A percentile compares a stretch with the other conserved stretches of the same genome.
These are phyloP conservation scores for Helicorthomorpha holstii DNA, from an alignment of 1,140 invertebrate species.

Conservation along the genomic window DNA sequence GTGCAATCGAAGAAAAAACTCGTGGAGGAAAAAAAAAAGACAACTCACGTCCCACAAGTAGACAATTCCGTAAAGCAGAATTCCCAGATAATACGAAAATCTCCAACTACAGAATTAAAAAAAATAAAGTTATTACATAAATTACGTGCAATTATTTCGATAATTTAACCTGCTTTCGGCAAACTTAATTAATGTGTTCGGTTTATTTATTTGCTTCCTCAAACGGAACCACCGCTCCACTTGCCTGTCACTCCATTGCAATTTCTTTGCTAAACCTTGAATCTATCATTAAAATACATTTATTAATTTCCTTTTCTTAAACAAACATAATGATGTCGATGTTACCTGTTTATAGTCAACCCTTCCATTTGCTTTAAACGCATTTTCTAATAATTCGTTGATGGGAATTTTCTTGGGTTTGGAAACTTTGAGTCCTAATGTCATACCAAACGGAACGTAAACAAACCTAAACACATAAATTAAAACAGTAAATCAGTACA, in stretches of 20 bases:
- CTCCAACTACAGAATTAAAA: constrained; percentile 47
- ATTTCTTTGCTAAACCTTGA: constrained; percentile 58
- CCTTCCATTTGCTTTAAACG: constrained; percentile 14
- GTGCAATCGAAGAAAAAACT: no score
- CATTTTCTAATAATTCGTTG: constrained; percentile 15
- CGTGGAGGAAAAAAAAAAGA: constrained; percentile 1
- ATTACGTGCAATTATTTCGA: constrained; percentile 2
- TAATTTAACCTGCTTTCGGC: constrained; percentile 53
- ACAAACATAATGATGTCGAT: constrained; percentile 52
- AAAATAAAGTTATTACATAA: constrained; percentile 11
- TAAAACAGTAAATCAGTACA: no score
- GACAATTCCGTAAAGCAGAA: constrained; percentile 64
- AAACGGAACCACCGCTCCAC: constrained; percentile 79
- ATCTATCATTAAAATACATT: constrained; percentile 33
- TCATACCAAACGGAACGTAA: constrained; percentile 14
- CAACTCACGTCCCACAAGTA: constrained; percentile 57
- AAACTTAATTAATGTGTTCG: constrained; percentile 77
- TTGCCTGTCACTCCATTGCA: constrained; percentile 70
- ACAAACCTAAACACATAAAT: no score
- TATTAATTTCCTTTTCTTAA: no score
- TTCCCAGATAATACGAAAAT: constrained; percentile 66
- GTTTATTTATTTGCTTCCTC: constrained; percentile 61
- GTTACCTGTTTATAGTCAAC: constrained; percentile 14
- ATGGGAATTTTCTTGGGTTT: constrained; percentile 9
- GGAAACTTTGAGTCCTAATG: constrained; percentile 11